Base-by-base conservation (phyloP, 2,113 vertebrate species). In the Pongo abelii region DNA sequence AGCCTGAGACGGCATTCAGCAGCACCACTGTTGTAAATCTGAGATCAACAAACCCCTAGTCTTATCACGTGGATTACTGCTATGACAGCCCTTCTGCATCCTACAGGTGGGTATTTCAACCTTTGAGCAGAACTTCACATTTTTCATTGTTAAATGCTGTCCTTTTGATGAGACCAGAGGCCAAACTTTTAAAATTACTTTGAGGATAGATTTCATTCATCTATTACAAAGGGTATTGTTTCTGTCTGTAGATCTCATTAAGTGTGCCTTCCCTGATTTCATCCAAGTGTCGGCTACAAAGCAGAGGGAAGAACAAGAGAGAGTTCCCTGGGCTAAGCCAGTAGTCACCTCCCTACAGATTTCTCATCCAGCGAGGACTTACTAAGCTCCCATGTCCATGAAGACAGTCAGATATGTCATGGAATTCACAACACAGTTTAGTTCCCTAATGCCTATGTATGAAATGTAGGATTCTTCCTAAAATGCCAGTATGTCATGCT, bases 301-400 rank as follows among this genome's bases (percentile, higher is more conserved):
- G 78, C 43, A 88, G 50, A 80, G 35, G 23, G 38, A 30, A 85
- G 32, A 74, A 59, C 23, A 35, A 23, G n/a, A 43, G 25, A 25
- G 7, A 52, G 32, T n/a, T 27, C 27, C 14, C 27, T 48, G 12
- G 55, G 18, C 17, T 84, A 69, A 89, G 57, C 40, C 69, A 70
- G 4, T 17, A 23, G 48, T 43, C 70, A 79, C 27, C 35, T 85
- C 38, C 52, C 83, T 12, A 48, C 10, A 52, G 18, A 59, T 32
- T 27, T 84, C 20, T 79, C 78, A 77, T n/a, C 69, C 69, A 61
- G 23, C 35, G 52, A 64, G 30, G 13, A 75, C n/a, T 85, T 22
- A 52, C 1, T 1, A 1, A 64, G 20, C 38, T 46, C 20, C 11
- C n/a, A 13, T 35, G 38, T 25, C 61, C 0, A 3, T 22, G 35